phyloP scores from a whole-genome alignment of 2,113 vertebrate genomes.

The Chlamydotis undulata region DNA sequence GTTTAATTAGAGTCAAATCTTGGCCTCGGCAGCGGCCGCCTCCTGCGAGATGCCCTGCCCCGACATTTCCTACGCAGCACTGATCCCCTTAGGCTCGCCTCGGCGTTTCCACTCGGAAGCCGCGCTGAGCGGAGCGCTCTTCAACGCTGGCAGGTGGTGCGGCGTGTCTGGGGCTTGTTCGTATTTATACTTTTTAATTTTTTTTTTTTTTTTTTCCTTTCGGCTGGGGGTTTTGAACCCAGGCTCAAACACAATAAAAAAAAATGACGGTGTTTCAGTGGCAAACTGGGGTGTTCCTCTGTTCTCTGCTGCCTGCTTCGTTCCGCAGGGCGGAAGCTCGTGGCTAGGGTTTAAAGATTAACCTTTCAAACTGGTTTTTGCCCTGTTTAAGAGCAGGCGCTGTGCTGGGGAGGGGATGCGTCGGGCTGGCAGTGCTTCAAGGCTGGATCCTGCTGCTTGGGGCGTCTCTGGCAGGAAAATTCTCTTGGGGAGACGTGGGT shows the following conservation, averaged over 20 bases:
- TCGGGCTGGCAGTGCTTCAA: background rate
- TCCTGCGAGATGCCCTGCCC: background rate
- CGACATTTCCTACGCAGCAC: background rate
- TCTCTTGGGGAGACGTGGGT: no score
- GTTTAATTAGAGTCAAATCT: background rate
- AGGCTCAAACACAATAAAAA: slow-evolving; percentile 31
- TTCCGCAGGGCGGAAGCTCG: rapidly evolving
- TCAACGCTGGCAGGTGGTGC: background rate
- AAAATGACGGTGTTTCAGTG: background rate
- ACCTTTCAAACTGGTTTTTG: background rate
- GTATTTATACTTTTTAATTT: slow-evolving; percentile 19
- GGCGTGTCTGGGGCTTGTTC: rapidly evolving
- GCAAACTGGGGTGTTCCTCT: background rate
- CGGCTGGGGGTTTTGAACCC: background rate
- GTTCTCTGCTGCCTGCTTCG: rapidly evolving
- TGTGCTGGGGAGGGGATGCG: background rate
- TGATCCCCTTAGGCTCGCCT: background rate
- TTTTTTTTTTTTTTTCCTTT: background rate
- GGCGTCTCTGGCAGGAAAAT: rapidly evolving
- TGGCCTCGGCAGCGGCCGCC: background rate
- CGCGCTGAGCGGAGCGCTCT: rapidly evolving
- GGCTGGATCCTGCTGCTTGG: background rate
- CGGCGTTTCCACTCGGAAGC: background rate
- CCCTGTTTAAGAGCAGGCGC: rapidly evolving
- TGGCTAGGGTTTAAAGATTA: background rate